These are phyloP conservation scores for Epinotia bilunana DNA, from an alignment of 2,888 invertebrate species.

Conservation along the genomic window DNA sequence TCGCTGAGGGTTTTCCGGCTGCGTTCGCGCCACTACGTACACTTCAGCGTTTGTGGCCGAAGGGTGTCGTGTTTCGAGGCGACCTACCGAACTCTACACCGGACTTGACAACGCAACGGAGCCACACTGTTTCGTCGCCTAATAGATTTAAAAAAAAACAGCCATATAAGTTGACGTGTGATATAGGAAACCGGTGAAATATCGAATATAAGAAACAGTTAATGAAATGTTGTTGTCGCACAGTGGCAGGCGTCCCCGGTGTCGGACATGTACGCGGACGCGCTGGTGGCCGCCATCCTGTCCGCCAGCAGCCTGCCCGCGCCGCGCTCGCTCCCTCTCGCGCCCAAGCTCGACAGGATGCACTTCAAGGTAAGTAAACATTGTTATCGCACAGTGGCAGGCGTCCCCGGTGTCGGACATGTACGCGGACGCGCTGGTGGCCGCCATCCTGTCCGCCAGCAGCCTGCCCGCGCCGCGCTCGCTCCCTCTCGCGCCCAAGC, in stretches of 20 bases:
- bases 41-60: too few relatives aligned
- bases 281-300: slow-evolving; percentile 94
- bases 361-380: slow-evolving; percentile 90
- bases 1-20: too few relatives aligned
- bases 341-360: slow-evolving; percentile 91
- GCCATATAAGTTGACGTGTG: too few relatives aligned
- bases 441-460: slow-evolving; percentile 92
- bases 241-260: slow-evolving; percentile 97
- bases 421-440: slow-evolving; percentile 98
- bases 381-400: slow-evolving; percentile 71
- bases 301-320: slow-evolving; percentile 85
- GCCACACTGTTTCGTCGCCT: too few relatives aligned
- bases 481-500: slow-evolving; percentile 84
- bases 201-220: too few relatives aligned
- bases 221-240: slow-evolving; percentile 41
- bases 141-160: too few relatives aligned
- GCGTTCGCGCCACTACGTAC: too few relatives aligned
- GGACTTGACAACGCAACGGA: too few relatives aligned
- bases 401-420: slow-evolving; percentile 98
- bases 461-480: slow-evolving; percentile 62
- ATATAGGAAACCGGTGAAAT: too few relatives aligned
- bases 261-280: slow-evolving; percentile 99
- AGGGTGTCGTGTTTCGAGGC: too few relatives aligned
- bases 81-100: too few relatives aligned
- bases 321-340: slow-evolving; percentile 67